Evolutionary conservation across 30 jellyfish, hydroid and myxozoan species (phyloP).

Genomic region (Aurelia coerulea): DNA sequence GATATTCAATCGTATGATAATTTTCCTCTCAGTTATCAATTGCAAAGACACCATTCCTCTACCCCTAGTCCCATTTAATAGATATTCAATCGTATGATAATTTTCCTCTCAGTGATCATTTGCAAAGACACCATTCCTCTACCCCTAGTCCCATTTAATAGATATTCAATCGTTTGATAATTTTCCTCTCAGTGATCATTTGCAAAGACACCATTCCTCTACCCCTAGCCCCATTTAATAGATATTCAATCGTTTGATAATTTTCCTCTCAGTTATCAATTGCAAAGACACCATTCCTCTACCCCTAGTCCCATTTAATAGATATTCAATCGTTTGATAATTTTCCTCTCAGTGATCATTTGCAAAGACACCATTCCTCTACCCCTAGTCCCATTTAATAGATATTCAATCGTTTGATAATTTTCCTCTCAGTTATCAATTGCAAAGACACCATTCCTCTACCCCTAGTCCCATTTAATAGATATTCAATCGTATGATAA

Average conservation of each 20-base stretch:
- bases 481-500: background rate
- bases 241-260: background rate
- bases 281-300: slow-evolving; percentile 2
- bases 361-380: background rate
- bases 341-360: slow-evolving; percentile 52
- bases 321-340: background rate
- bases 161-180: background rate
- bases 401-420: background rate
- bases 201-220: background rate
- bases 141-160: too few species aligned
- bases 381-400: too few species aligned
- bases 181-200: slow-evolving; percentile 52
- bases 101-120: slow-evolving; percentile 52
- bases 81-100: background rate
- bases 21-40: background rate
- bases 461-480: too few species aligned
- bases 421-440: slow-evolving; percentile 52
- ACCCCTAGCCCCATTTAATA: too few species aligned
- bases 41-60: slow-evolving; percentile 2
- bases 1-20: background rate
- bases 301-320: too few species aligned
- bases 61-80: too few species aligned
- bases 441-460: background rate
- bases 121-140: background rate
- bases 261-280: background rate